Base-by-base conservation (phyloP, 2,113 vertebrate genomes). In the Ctenomys sociabilis region DNA sequence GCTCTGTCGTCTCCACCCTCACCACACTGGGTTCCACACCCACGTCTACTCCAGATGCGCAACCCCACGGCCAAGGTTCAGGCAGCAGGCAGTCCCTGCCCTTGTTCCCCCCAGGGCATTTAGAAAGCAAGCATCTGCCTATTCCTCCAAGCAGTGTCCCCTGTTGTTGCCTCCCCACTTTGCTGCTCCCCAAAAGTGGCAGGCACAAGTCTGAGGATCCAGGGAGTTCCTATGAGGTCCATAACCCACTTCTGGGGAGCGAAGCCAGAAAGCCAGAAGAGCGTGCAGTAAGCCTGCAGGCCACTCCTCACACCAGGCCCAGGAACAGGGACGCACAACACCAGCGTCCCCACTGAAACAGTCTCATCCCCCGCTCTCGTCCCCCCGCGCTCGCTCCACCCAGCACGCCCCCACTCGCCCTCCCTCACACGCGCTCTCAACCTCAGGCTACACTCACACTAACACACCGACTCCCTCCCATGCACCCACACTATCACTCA, bases 101-200 rank as follows among this genome's bases (percentile, higher is more conserved):
- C 64, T n/a, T 61, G 10, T 5, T 30, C 16, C 37, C 59, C 14
- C 26, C 22, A 28, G 7, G 21, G 32, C 3, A 30, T 16, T 28
- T 32, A 7, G 21, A 28, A 19, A 66, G 17, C 22, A 54, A 72
- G 66, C 0, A 5, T 30, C 12, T 37, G n/a, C 54, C 3, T 5
- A n/a, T 54, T 59, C 12, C 37, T 63, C 40, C 68, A 45, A 1
- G 5, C 17, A 45, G 2, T n/a, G 30, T 73, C 68, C 0, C 40
- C 61, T 7, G 9, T 49, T 26, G 0, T 45, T 24, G 5, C 63
- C 45, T 26, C 35, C n/a, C 22, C 2, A 22, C 35, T 28, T 1
- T 0, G 0, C 77, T 45, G n/a, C 52, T 66, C 40, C 43, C 40
- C 11, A 45, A 59, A n/a, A 37, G 8, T 28, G 35, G 68, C 1